Evolutionary conservation across 1,140 invertebrate species (phyloP), one percentile per base, ranked within the genome.

Genomic region (Solen grandis): DNA sequence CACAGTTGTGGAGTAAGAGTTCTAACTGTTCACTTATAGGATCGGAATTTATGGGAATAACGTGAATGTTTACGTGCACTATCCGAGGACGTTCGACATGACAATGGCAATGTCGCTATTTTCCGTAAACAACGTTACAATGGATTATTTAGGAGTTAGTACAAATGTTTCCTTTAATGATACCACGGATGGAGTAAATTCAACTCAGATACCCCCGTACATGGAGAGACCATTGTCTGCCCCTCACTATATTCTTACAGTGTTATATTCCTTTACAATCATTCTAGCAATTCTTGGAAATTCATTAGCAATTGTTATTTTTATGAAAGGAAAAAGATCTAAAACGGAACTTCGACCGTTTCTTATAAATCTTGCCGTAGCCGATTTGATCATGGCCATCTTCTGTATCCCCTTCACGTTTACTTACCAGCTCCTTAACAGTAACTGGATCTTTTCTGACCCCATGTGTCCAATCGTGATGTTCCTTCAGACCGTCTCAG

Each of bases 281-380:
- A 31, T 89, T 0, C 72, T 87, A 13, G 86, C 90, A 14, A 83
- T 92, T 25, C 19, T 85, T 8, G 91, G 91, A 16, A 92, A 92
- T 81, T 83, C 86, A 13, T 13, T 90, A 2, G 86, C 87, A 10
- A 91, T 92, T 22, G 66, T 90, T 14, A 86, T 91, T 14, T 92
- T 92, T 65, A 68, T 86, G 0, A 81, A 81, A 55, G 91, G 91
- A 10, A 83, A 84, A 38, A 76, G 87, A 55, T 89, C 85, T 10
- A 85, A 86, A 63, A 90, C 89, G 10, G 91, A 92, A 60, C 77
- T 92, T 13, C 82, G 90, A 22, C 85, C 87, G 1, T 97, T 97
- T 91, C 93, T 97, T 29, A 93, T 97, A 31, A 97, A 97, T 92
- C 93, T 97, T 93, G 95, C 92, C 22, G 81, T 91, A 33, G 88